A percentile compares a stretch with the other conserved stretches of the same genome.
phyloP scores from a whole-genome alignment of 2,113 vertebrate genomes.

The Agelaius phoeniceus region DNA sequence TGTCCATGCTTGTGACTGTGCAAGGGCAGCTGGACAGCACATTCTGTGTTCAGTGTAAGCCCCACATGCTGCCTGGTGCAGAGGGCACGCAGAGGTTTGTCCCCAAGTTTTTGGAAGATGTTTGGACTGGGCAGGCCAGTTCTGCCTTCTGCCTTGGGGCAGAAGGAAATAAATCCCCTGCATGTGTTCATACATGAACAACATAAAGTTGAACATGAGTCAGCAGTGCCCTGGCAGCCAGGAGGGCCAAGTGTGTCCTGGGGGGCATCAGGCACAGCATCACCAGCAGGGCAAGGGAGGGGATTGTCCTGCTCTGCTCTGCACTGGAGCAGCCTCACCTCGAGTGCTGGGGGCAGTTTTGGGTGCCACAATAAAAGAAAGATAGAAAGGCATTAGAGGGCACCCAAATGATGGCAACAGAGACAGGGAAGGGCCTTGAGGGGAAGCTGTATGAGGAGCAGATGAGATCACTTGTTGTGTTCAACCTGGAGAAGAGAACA shows the following conservation, averaged over 20 bases:
- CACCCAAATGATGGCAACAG: neutral
- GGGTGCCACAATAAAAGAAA: rapidly evolving
- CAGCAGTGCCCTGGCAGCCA: neutral
- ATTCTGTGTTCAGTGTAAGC: neutral
- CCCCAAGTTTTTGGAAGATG: neutral
- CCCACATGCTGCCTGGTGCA: neutral
- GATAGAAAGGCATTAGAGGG: neutral
- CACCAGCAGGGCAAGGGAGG: rapidly evolving
- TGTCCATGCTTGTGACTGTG: neutral
- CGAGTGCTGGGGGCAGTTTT: rapidly evolving
- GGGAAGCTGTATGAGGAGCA: neutral
- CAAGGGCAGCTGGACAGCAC: neutral
- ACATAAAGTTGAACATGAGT: neutral
- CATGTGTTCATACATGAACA: neutral
- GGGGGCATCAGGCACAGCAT: neutral
- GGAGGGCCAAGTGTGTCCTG: rapidly evolving
- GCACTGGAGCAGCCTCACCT: rapidly evolving
- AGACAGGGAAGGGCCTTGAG: neutral
- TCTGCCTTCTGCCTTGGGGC: neutral
- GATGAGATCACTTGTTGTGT: neutral
- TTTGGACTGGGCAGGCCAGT: neutral
- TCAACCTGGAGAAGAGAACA: neutral
- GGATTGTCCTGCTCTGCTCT: neutral
- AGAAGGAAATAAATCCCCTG: neutral
- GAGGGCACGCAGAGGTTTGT: neutral